phyloP scores from a whole-genome alignment of 2,888 invertebrate species.

The Plutella xylostella region DNA sequence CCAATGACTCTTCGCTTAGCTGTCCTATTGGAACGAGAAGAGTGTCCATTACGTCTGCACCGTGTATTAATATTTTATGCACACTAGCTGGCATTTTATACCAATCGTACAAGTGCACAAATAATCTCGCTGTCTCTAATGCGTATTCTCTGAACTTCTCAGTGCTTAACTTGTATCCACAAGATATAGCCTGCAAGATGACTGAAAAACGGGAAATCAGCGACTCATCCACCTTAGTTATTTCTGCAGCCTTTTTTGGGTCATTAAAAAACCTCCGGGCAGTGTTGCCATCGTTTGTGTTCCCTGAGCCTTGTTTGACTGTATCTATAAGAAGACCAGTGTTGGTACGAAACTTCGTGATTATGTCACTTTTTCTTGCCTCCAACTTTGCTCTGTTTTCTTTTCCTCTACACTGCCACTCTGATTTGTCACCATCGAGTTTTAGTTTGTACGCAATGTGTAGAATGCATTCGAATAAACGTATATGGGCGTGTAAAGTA shows the following conservation, averaged over 20 bases:
- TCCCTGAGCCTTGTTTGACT: constrained; percentile 15
- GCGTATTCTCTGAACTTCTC: not conserved
- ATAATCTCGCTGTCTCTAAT: not conserved
- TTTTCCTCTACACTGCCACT: not conserved
- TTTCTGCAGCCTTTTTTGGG: constrained; percentile 9
- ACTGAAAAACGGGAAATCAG: constrained; percentile 14
- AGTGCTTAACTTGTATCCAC: constrained; percentile 7
- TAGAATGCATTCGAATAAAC: not conserved
- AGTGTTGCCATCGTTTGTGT: constrained; percentile 17
- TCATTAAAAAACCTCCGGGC: constrained; percentile 14
- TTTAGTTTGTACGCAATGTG: not conserved
- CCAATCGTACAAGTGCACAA: not conserved
- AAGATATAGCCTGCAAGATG: constrained; percentile 12
- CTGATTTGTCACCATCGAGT: not conserved
- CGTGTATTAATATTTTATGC: not conserved
- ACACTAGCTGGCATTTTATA: not conserved
- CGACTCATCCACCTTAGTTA: constrained; percentile 13
- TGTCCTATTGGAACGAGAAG: not conserved
- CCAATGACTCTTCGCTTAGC: not conserved
- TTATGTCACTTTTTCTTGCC: not conserved
- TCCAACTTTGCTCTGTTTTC: not conserved
- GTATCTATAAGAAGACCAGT: not conserved
- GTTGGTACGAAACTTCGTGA: not conserved
- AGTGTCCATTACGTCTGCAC: not conserved
- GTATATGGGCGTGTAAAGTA: not conserved